Conservation (phyloP, 1,140 invertebrate species). For the Euglossa dilemma region DNA sequence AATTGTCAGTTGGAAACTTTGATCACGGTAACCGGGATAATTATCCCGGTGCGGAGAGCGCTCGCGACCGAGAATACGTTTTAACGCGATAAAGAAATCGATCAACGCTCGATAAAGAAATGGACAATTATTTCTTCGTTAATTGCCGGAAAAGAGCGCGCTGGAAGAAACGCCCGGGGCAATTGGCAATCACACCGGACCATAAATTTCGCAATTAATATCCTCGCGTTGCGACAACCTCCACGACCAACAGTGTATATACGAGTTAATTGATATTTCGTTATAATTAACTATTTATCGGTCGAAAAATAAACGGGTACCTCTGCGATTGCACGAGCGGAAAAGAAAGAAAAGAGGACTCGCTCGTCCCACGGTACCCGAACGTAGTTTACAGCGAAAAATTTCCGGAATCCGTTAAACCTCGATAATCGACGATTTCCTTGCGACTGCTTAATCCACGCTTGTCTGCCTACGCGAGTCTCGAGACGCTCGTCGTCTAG, state of each 20-base stretch:
- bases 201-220: constrained; percentile 23
- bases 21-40: background rate
- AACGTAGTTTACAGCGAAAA: too few species aligned
- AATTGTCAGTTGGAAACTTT: background rate
- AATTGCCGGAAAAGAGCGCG: background rate
- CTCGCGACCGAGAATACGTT: background rate
- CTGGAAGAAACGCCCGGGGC: background rate
- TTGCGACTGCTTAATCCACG: too few species aligned
- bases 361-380: background rate
- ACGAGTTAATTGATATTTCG: constrained; percentile 1
- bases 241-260: background rate
- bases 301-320: background rate
- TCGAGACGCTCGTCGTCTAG: too few species aligned
- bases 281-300: constrained; percentile 7
- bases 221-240: background rate
- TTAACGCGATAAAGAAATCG: too few species aligned
- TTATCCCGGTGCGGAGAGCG: background rate
- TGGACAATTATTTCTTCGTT: background rate
- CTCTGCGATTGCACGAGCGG: background rate
- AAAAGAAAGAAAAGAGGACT: background rate
- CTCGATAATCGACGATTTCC: too few species aligned
- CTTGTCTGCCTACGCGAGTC: too few species aligned
- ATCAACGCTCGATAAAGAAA: background rate
- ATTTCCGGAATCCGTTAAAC: background rate
- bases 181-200: background rate